A percentile compares a stretch with the other conserved stretches of the same genome.
phyloP scores from a whole-genome alignment of 2,888 invertebrate species.

The Ormyrus nitidulus region DNA sequence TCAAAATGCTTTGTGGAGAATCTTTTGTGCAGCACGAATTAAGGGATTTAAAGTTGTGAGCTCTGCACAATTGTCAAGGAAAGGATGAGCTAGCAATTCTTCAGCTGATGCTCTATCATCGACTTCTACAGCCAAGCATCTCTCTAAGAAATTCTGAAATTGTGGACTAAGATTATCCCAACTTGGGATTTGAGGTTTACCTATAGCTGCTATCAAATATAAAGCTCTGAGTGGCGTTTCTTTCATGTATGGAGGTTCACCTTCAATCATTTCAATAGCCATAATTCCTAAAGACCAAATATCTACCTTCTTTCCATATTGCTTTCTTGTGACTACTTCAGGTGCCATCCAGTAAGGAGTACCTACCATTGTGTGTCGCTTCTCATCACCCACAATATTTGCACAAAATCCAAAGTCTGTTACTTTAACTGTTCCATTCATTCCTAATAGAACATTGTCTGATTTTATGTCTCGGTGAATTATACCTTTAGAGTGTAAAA shows the following conservation, averaged over 20 bases:
- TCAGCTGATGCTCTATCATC: constrained; percentile 86
- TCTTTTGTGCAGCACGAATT: constrained; percentile 93
- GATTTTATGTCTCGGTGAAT: constrained; percentile 98
- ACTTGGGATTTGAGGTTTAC: constrained; percentile 92
- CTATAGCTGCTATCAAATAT: constrained; percentile 96
- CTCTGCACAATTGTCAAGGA: constrained; percentile 87
- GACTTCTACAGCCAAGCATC: constrained; percentile 91
- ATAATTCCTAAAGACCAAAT: constrained; percentile 98
- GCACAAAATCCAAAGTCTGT: constrained; percentile 99
- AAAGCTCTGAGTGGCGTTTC: constrained; percentile 94
- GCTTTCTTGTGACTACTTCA: constrained; percentile 93
- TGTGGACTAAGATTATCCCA: constrained; percentile 87
- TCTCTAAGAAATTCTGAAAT: constrained; percentile 89
- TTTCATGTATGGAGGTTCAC: constrained; percentile 97
- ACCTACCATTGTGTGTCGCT: constrained; percentile 98
- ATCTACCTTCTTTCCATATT: constrained; percentile 95
- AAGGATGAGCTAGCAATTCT: constrained; percentile 87
- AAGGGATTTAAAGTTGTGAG: constrained; percentile 89
- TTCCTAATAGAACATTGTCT: constrained; percentile 95
- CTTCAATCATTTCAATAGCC: constrained; percentile 98
- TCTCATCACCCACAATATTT: constrained; percentile 95
- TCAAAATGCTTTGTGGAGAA: constrained; percentile 78
- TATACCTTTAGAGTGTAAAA: constrained; percentile 91
- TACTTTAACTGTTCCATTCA: constrained; percentile 94
- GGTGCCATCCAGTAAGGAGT: constrained; percentile 99